A percentile compares a stretch with the other conserved stretches of the same genome.
phyloP scores from a whole-genome alignment of 2,797 vertebrate genomes.

The Schizopygopsis pylzovi region DNA sequence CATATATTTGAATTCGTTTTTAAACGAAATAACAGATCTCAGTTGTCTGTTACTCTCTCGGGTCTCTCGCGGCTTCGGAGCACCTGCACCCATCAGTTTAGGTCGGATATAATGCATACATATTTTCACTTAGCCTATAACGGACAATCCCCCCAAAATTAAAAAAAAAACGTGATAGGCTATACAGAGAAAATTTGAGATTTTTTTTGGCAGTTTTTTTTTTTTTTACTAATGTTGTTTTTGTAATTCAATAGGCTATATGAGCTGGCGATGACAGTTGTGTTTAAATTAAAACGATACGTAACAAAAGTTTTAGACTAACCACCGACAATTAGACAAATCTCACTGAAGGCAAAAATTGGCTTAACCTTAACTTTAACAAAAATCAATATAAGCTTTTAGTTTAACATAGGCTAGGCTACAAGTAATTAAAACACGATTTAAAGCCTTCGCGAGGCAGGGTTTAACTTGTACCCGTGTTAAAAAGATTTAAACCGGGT shows the following conservation, averaged over 20 bases:
- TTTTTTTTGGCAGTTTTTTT: background rate
- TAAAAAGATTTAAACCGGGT: background rate
- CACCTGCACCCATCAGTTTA: slow-evolving; percentile 76
- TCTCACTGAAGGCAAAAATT: background rate
- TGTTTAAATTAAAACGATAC: background rate
- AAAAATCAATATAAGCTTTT: background rate
- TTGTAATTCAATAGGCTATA: background rate
- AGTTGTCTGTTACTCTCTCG: slow-evolving; percentile 49
- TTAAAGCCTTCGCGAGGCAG: background rate
- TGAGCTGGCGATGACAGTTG: background rate
- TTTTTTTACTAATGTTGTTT: background rate
- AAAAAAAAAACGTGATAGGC: background rate
- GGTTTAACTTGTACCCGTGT: background rate
- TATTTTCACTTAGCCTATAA: slow-evolving; percentile 63
- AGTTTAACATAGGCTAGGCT: background rate
- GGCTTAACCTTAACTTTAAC: background rate
- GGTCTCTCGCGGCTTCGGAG: slow-evolving; percentile 59
- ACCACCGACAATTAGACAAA: background rate
- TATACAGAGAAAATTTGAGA: background rate
- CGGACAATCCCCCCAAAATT: slow-evolving; percentile 17
- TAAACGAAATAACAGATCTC: background rate
- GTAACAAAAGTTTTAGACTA: background rate
- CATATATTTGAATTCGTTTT: background rate
- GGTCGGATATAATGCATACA: slow-evolving; percentile 57
- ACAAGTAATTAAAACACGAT: background rate